phyloP scores from a whole-genome alignment of 2,888 invertebrate species.

The Lithophane socia region DNA sequence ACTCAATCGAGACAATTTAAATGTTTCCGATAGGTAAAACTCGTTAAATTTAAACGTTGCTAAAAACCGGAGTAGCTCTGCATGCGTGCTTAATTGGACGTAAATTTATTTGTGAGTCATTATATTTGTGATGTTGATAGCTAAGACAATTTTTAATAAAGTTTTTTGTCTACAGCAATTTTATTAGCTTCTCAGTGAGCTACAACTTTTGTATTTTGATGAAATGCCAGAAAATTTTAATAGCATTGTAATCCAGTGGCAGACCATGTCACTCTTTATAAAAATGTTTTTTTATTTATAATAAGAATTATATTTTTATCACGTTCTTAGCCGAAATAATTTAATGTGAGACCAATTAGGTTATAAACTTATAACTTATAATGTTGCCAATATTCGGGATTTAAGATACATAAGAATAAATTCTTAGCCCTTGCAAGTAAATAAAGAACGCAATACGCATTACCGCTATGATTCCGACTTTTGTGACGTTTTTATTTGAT shows the following conservation, averaged over 20 bases:
- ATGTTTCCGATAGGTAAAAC: conserved; percentile 81
- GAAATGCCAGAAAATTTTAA: conserved; percentile 55
- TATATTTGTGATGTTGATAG: conserved; percentile 52
- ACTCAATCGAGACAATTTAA: conserved; percentile 77
- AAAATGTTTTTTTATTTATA: background rate
- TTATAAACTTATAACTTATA: background rate
- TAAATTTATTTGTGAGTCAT: conserved; percentile 62
- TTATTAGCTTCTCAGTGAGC: conserved; percentile 14
- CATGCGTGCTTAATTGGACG: conserved; percentile 68
- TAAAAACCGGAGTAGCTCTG: conserved; percentile 64
- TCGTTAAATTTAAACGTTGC: conserved; percentile 73
- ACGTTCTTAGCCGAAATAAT: background rate
- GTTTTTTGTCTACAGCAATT: conserved; percentile 25
- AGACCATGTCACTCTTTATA: background rate
- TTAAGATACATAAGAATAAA: background rate
- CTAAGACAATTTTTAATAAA: conserved; percentile 37
- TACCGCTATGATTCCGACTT: conserved; percentile 10
- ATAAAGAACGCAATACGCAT: conserved; percentile 26
- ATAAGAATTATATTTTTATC: background rate
- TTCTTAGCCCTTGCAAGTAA: conserved; percentile 10
- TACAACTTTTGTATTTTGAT: conserved; percentile 48
- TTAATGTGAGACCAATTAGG: background rate
- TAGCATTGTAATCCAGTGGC: conserved; percentile 16
- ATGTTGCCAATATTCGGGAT: background rate
- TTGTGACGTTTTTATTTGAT: background rate